phyloP scores from a whole-genome alignment of 2,113 vertebrate genomes.

The Tragulus kanchil region DNA sequence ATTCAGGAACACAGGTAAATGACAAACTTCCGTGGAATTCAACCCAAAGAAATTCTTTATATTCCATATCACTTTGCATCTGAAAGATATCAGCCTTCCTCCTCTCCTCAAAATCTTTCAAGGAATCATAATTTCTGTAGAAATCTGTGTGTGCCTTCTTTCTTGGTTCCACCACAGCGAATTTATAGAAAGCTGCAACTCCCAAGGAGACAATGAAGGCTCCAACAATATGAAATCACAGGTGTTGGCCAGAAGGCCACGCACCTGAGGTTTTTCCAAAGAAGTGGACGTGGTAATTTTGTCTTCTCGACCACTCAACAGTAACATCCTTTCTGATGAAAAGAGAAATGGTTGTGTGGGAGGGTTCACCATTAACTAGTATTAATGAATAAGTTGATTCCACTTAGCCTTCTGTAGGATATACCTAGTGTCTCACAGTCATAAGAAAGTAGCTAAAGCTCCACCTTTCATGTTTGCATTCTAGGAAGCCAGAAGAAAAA shows the following conservation, averaged over 20 bases:
- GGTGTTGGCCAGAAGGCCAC: slow-evolving; percentile 91
- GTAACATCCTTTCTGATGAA: too few relatives aligned
- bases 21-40: too few relatives aligned
- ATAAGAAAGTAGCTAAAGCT: not conserved
- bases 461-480: not conserved
- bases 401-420: not conserved
- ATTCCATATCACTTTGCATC: too few relatives aligned
- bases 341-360: too few relatives aligned
- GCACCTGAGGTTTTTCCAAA: slow-evolving; percentile 94
- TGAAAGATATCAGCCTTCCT: too few relatives aligned
- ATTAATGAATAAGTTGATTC: not conserved
- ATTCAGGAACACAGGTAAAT: too few relatives aligned
- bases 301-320: too few relatives aligned
- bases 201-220: slow-evolving; percentile 86
- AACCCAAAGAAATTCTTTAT: too few relatives aligned
- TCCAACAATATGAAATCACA: slow-evolving; percentile 91
- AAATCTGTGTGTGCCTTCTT: too few relatives aligned
- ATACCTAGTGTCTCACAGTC: not conserved
- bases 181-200: slow-evolving; percentile 88
- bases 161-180: too few relatives aligned
- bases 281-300: slow-evolving; percentile 86
- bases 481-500: not conserved
- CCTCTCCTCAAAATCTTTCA: too few relatives aligned
- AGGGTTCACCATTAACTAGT: not conserved
- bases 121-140: too few relatives aligned